A percentile compares a stretch with the other conserved stretches of the same genome.
These are phyloP conservation scores for Psilopogon haemacephalus DNA, from an alignment of 2,113 vertebrate genomes.

Conservation along the genomic window DNA sequence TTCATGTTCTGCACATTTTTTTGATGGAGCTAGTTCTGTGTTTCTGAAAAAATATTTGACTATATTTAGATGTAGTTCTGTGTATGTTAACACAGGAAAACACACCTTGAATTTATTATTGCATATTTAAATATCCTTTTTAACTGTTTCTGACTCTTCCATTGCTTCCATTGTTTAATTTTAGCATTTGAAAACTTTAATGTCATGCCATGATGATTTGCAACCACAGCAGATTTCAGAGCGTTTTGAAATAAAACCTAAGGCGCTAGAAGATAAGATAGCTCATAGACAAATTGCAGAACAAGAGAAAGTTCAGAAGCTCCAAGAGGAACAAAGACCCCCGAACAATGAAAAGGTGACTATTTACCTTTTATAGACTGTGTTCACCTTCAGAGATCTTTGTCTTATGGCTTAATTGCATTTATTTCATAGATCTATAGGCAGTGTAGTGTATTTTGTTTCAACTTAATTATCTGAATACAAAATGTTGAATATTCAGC, in stretches of 20 bases:
- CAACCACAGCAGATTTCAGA: constrained; percentile 79
- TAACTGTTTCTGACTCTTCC: background rate
- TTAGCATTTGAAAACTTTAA: constrained; percentile 77
- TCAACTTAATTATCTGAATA: constrained; percentile 23
- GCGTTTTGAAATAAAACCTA: constrained; percentile 74
- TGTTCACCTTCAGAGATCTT: background rate
- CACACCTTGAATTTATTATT: background rate
- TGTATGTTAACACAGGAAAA: background rate
- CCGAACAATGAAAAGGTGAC: constrained; percentile 77
- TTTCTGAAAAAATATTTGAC: background rate
- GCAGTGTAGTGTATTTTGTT: background rate
- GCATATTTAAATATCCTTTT: background rate
- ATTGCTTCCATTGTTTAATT: constrained; percentile 26
- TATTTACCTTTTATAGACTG: background rate
- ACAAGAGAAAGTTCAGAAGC: constrained; percentile 67
- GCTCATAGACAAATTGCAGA: constrained; percentile 43
- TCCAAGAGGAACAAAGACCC: constrained; percentile 72
- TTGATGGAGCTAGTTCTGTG: background rate
- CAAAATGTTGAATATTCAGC: constrained; percentile 62
- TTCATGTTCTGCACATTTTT: background rate
- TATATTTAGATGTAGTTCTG: background rate
- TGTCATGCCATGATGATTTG: constrained; percentile 75
- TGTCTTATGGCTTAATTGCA: background rate
- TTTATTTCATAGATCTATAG: background rate
- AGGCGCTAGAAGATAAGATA: constrained; percentile 59